These are phyloP conservation scores for Centrocercus urophasianus DNA, from an alignment of 2,113 vertebrate genomes.

Conservation along the genomic window DNA sequence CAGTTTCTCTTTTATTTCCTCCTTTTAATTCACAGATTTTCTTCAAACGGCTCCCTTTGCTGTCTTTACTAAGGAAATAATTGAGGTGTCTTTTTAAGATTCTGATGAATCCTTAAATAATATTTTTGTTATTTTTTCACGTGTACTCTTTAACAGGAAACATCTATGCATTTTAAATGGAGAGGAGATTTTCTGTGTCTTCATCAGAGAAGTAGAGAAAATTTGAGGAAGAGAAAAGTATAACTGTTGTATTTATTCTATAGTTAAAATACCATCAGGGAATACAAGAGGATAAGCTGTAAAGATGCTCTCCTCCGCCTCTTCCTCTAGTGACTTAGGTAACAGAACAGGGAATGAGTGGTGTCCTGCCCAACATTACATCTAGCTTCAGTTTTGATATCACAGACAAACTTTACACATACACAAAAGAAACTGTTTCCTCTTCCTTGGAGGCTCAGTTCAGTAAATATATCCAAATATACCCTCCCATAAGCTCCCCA, in stretches of 20 bases:
- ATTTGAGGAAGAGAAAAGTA: background rate
- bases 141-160: background rate
- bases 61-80: constrained; percentile 19
- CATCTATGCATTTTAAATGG: background rate
- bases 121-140: background rate
- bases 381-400: background rate
- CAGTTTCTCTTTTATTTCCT: constrained; percentile 21
- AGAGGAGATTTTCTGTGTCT: background rate
- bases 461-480: background rate
- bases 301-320: background rate
- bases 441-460: background rate
- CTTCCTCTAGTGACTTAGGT: background rate
- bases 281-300: rapidly evolving
- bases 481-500: background rate
- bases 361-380: background rate
- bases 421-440: background rate
- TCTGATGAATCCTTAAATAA: background rate
- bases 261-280: background rate
- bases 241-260: background rate
- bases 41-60: background rate
- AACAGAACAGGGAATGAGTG: background rate
- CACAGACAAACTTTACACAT: background rate
- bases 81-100: background rate
- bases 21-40: constrained; percentile 1
- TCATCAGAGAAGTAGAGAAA: background rate